These are phyloP conservation scores for Timema cristinae DNA, from an alignment of 2,888 invertebrate genomes.

Conservation along the genomic window DNA sequence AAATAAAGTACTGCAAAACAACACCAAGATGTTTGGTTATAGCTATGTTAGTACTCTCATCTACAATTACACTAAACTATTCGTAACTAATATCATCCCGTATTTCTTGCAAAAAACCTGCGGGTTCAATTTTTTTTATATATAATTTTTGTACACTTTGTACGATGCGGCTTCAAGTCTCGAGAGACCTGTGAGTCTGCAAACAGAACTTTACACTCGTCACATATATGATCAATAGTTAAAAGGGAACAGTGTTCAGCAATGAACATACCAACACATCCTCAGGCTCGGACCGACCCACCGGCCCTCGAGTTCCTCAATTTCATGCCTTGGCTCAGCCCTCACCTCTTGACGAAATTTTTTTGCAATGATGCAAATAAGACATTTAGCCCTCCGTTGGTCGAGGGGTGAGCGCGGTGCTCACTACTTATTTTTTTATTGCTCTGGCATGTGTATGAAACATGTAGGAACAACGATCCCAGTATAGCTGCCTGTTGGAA, in stretches of 20 bases:
- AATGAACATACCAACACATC: not conserved
- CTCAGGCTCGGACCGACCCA: too few relatives aligned
- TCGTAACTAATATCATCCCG: not conserved
- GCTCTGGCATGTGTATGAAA: too few relatives aligned
- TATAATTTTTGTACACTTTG: conserved; percentile 1
- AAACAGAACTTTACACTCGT: not conserved
- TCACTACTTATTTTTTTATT: too few relatives aligned
- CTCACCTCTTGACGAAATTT: too few relatives aligned
- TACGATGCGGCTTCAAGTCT: not conserved
- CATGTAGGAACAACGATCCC: too few relatives aligned
- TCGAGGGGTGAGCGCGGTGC: too few relatives aligned
- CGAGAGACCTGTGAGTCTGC: not conserved
- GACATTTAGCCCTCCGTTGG: too few relatives aligned
- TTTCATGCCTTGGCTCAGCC: too few relatives aligned
- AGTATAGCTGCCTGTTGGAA: too few relatives aligned
- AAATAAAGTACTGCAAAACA: not conserved
- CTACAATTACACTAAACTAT: not conserved
- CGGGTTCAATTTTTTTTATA: not conserved
- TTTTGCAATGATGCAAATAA: too few relatives aligned
- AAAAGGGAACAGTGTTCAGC: not conserved
- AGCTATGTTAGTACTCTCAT: not conserved
- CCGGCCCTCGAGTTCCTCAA: too few relatives aligned
- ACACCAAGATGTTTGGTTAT: not conserved
- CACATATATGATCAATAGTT: not conserved
- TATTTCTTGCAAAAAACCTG: not conserved